These are phyloP conservation scores for Emydura subglobosa DNA, from an alignment of 2,113 vertebrate species.

Conservation along the genomic window DNA sequence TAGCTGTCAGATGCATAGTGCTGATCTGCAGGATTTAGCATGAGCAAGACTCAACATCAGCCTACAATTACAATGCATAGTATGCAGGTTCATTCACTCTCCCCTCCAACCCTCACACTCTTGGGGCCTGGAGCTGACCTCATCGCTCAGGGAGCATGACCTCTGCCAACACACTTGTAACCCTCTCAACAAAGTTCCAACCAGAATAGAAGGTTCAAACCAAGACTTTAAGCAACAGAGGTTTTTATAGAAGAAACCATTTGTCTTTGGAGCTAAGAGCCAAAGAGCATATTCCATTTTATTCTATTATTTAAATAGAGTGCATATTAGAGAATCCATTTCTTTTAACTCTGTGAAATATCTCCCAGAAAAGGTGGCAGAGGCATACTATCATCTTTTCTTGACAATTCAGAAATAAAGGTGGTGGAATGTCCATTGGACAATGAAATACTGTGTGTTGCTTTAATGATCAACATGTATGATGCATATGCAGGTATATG, in stretches of 20 bases:
- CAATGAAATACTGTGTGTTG: background rate
- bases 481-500: rapidly evolving
- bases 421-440: background rate
- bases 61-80: background rate
- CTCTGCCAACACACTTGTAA: constrained; percentile 49
- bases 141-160: background rate
- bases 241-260: background rate
- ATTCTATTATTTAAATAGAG: constrained; percentile 58
- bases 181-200: constrained; percentile 14
- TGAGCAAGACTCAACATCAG: constrained; percentile 42
- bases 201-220: background rate
- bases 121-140: constrained; percentile 8
- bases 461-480: background rate
- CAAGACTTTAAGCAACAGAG: background rate
- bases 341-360: constrained; percentile 5
- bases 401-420: background rate
- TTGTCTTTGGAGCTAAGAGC: background rate
- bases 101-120: background rate
- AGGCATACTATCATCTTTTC: background rate
- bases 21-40: background rate
- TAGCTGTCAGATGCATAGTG: rapidly evolving
- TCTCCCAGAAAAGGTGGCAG: background rate
- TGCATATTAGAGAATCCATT: background rate
- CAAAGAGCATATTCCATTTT: background rate
- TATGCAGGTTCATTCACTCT: background rate